Evolutionary conservation across 2,113 vertebrate species (phyloP).

Genomic region (Sakesphorus luctuosus): DNA sequence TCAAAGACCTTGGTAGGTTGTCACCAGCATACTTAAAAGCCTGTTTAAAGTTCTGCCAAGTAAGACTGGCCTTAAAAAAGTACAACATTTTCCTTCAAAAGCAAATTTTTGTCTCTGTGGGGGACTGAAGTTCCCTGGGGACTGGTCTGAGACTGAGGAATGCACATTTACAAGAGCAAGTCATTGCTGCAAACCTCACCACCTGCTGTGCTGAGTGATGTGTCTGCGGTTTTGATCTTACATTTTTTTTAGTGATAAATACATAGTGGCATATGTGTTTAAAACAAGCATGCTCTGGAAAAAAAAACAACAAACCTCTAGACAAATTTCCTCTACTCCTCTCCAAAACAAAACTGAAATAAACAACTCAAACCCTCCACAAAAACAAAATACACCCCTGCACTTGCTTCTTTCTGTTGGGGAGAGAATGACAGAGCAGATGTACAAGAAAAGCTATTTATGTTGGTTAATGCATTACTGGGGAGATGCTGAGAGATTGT

Average conservation of each 20-base stretch:
- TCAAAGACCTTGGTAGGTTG: not conserved
- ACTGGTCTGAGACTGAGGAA: slow-evolving; percentile 18
- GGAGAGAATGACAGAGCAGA: slow-evolving; percentile 50
- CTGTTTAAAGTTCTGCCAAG: not conserved
- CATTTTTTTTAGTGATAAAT: not conserved
- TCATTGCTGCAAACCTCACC: not conserved
- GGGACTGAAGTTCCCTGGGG: not conserved
- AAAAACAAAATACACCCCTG: slow-evolving; percentile 61
- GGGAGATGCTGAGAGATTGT: slow-evolving; percentile 8
- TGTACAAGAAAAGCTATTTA: slow-evolving; percentile 62
- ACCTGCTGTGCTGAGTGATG: slow-evolving; percentile 17
- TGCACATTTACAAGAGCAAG: not conserved
- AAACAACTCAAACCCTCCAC: slow-evolving; percentile 55
- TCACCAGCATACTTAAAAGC: not conserved
- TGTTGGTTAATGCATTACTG: slow-evolving; percentile 30
- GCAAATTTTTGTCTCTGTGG: not conserved
- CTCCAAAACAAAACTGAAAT: slow-evolving; percentile 65
- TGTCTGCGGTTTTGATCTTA: slow-evolving; percentile 11
- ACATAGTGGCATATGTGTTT: slow-evolving; percentile 28
- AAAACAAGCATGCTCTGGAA: not conserved
- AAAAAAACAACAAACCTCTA: not conserved
- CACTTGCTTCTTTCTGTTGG: slow-evolving; percentile 53
- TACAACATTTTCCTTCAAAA: not conserved
- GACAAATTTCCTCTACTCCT: slow-evolving; percentile 44
- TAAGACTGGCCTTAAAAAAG: slow-evolving; percentile 19